Conservation (phyloP, 2,888 invertebrate species). For the Chloroclysta siterata region DNA sequence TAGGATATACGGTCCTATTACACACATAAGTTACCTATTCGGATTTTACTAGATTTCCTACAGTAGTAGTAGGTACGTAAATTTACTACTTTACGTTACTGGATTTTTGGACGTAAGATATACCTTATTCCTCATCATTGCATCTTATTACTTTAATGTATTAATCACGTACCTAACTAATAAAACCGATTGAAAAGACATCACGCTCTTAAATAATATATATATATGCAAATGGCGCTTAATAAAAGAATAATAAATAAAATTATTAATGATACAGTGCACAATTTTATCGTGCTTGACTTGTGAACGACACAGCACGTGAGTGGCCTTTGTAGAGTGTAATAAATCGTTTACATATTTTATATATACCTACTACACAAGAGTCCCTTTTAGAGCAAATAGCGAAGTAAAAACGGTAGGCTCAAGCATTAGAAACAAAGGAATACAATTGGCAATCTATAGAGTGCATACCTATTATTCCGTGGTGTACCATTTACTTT, state of each 20-base stretch:
- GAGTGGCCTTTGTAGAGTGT: not conserved
- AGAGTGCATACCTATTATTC: not conserved
- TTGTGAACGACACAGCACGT: constrained; percentile 3
- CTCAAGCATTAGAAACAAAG: not conserved
- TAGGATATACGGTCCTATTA: too few relatives aligned
- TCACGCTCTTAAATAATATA: not conserved
- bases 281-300: not conserved
- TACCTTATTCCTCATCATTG: not conserved
- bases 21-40: too few relatives aligned
- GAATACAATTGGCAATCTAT: not conserved
- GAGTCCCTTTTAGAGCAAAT: too few relatives aligned
- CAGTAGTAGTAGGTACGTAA: too few relatives aligned
- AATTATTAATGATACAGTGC: not conserved
- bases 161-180: not conserved
- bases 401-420: not conserved
- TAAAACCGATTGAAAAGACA: not conserved
- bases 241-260: not conserved
- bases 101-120: too few relatives aligned
- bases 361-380: too few relatives aligned
- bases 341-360: too few relatives aligned
- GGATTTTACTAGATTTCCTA: too few relatives aligned
- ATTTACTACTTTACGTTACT: too few relatives aligned
- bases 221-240: not conserved
- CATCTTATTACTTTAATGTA: not conserved
- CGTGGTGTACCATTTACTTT: not conserved